These are phyloP conservation scores for Dromius quadrimaculatus DNA, from an alignment of 2,888 invertebrate genomes.

Conservation along the genomic window DNA sequence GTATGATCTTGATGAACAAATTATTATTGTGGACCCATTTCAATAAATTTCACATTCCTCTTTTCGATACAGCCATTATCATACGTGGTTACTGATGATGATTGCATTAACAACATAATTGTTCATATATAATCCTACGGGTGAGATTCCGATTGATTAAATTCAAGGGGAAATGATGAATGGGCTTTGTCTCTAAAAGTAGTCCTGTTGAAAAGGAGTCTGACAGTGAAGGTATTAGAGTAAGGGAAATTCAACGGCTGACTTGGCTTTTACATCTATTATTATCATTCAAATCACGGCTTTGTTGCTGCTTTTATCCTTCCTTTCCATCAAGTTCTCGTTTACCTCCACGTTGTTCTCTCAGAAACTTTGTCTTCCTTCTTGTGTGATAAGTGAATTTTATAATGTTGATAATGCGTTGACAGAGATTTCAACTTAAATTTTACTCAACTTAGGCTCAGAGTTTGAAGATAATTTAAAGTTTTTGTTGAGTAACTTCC, in stretches of 20 bases:
- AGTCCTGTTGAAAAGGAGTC: neutral
- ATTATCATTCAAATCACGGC: slow-evolving; percentile 21
- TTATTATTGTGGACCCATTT: no score
- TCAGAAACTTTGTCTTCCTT: slow-evolving; percentile 13
- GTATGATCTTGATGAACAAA: no score
- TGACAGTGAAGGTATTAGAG: neutral
- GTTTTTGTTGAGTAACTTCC: no score
- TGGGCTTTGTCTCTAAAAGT: neutral
- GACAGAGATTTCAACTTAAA: slow-evolving; percentile 11
- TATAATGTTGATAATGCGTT: slow-evolving; percentile 32
- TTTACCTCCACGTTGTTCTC: slow-evolving; percentile 9
- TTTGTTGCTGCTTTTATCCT: slow-evolving; percentile 30
- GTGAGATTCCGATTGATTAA: no score
- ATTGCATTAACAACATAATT: no score
- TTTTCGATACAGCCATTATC: no score
- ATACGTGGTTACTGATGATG: no score
- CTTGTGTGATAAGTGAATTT: slow-evolving; percentile 20
- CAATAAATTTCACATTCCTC: no score
- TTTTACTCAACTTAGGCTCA: neutral
- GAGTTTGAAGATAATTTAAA: no score
- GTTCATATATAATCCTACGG: no score
- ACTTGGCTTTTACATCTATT: slow-evolving; percentile 16
- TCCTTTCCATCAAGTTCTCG: neutral
- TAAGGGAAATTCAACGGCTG: slow-evolving; percentile 21
- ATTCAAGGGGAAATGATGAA: neutral